Conservation (phyloP, 2,888 invertebrate species). For the Microdon myrmicae region DNA sequence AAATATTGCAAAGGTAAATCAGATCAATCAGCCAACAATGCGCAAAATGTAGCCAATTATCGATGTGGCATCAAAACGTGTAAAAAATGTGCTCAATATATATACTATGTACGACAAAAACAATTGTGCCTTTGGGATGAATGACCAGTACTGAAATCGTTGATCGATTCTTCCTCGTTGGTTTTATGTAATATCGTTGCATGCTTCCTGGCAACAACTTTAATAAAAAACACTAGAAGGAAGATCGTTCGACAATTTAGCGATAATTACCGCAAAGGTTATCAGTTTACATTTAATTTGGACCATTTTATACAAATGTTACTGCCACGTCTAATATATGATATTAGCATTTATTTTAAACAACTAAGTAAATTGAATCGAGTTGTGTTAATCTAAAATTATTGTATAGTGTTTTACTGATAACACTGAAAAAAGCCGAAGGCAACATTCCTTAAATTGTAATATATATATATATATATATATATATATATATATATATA, state of each 20-base stretch:
- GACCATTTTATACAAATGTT: too few relatives aligned
- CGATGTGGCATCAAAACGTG: slow-evolving; percentile 97
- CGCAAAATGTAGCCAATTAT: slow-evolving; percentile 75
- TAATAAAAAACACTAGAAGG: slow-evolving; percentile 22
- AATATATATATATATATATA: slow-evolving; percentile 4
- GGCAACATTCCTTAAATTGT: slow-evolving; percentile 13
- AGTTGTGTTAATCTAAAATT: too few relatives aligned
- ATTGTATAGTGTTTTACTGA: slow-evolving; percentile 5
- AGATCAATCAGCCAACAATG: slow-evolving; percentile 64
- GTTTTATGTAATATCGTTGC: slow-evolving; percentile 26
- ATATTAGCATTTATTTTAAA: too few relatives aligned
- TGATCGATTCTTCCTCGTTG: slow-evolving; percentile 46
- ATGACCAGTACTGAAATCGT: slow-evolving; percentile 69
- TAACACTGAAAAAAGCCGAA: slow-evolving; percentile 8
- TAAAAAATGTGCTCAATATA: slow-evolving; percentile 87
- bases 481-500: too few relatives aligned
- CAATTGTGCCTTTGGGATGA: slow-evolving; percentile 85
- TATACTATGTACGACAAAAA: slow-evolving; percentile 85
- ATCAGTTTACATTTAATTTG: too few relatives aligned
- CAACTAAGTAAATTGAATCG: too few relatives aligned
- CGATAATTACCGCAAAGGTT: slow-evolving; percentile 13
- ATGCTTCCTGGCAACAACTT: slow-evolving; percentile 17
- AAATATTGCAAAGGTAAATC: slow-evolving; percentile 92
- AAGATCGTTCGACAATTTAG: slow-evolving; percentile 43
- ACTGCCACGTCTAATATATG: too few relatives aligned